phyloP scores from a whole-genome alignment of 2,888 invertebrate species.

The Polydrusus cervinus region DNA sequence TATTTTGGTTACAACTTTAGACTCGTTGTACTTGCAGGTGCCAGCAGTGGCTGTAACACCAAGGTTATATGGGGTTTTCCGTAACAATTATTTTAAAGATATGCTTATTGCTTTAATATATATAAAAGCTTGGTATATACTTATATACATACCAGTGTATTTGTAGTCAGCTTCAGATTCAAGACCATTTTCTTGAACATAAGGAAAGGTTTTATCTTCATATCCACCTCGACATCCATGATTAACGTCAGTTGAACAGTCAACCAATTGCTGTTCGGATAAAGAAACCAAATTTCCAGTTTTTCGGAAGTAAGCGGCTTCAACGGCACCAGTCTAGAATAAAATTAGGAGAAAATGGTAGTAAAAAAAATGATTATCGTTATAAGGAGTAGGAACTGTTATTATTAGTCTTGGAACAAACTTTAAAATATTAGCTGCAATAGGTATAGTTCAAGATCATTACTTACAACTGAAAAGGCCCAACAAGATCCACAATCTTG shows the following conservation, averaged over 20 bases:
- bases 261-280: conserved; percentile 58
- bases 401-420: background rate
- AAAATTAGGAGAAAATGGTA: background rate
- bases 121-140: background rate
- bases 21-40: conserved; percentile 29
- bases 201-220: conserved; percentile 53
- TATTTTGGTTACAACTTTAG: conserved; percentile 41
- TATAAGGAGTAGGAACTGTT: background rate
- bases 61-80: background rate
- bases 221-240: conserved; percentile 57
- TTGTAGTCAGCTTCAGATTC: conserved; percentile 56
- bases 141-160: conserved; percentile 49
- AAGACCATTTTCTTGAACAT: conserved; percentile 56
- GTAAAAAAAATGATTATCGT: background rate
- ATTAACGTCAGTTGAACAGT: conserved; percentile 52
- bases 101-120: background rate
- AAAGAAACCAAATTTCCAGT: conserved; percentile 52
- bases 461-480: conserved; percentile 56
- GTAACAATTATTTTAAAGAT: background rate
- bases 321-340: conserved; percentile 54
- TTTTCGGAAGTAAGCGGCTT: conserved; percentile 54
- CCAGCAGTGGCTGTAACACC: conserved; percentile 26
- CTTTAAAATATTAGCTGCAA: too few species aligned
- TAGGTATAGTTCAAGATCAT: background rate
- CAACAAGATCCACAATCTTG: conserved; percentile 59